phyloP scores from a whole-genome alignment of 2,113 vertebrate species.

The Laticauda laticaudata region DNA sequence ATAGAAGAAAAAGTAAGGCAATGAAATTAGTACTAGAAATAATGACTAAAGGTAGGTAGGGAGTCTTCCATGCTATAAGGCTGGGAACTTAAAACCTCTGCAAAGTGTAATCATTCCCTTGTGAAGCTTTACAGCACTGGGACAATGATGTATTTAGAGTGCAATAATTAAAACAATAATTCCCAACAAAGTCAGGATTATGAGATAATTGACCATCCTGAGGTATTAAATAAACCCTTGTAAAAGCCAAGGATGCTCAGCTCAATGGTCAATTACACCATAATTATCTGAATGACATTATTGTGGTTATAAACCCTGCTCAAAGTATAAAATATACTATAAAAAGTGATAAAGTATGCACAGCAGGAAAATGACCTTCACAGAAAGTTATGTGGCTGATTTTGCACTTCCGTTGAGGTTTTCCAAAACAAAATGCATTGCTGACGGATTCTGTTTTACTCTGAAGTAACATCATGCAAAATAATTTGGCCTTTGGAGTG shows the following conservation, averaged over 20 bases:
- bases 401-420: conserved; percentile 2
- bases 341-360: conserved; percentile 48
- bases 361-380: conserved; percentile 30
- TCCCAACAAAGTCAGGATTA: conserved; percentile 73
- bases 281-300: conserved; percentile 75
- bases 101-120: conserved; percentile 40
- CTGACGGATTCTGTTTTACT: background rate
- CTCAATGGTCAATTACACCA: conserved; percentile 70
- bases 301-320: conserved; percentile 61
- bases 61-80: conserved; percentile 41
- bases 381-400: conserved; percentile 17
- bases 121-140: conserved; percentile 45
- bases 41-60: conserved; percentile 49
- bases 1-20: conserved; percentile 50
- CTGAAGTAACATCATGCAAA: background rate
- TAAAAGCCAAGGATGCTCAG: conserved; percentile 70
- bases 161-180: conserved; percentile 75
- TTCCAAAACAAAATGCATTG: background rate
- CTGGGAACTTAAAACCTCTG: conserved; percentile 42
- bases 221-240: conserved; percentile 72
- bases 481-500: background rate
- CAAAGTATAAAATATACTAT: conserved; percentile 57
- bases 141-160: conserved; percentile 66
- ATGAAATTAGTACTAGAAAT: conserved; percentile 43
- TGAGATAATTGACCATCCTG: conserved; percentile 70